Conservation (phyloP, 1,140 invertebrate species). For the Drosophila tristis region DNA sequence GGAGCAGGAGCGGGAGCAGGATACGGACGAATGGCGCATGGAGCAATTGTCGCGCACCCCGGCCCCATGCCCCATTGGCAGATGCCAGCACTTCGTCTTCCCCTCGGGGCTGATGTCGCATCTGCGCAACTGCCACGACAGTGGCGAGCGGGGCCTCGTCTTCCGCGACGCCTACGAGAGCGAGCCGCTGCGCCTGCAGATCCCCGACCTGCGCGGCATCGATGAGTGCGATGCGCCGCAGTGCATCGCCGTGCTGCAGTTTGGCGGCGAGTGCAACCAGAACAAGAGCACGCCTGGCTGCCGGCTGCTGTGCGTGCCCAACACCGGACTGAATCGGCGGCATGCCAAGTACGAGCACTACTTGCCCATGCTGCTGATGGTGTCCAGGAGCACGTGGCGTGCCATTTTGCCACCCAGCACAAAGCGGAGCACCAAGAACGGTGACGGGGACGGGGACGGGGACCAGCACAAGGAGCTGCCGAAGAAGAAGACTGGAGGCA, state of each 20-base stretch:
- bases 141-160: neutral
- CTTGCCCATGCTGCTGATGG: conserved; percentile 43
- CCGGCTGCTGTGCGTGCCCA: conserved; percentile 17
- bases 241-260: conserved; percentile 36
- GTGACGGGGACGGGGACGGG: conserved; percentile 25
- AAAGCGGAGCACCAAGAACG: conserved; percentile 1
- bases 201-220: conserved; percentile 21
- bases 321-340: conserved; percentile 6
- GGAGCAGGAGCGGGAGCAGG: no score
- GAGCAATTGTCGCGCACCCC: conserved; percentile 18
- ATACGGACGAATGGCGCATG: no score
- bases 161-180: conserved; percentile 17
- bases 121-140: conserved; percentile 26
- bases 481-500: neutral
- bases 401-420: conserved; percentile 12
- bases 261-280: conserved; percentile 25
- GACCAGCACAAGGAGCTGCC: conserved; percentile 23
- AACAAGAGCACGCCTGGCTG: conserved; percentile 9
- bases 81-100: conserved; percentile 33
- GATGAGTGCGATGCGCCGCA: neutral
- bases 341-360: conserved; percentile 8
- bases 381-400: conserved; percentile 39
- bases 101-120: conserved; percentile 40
- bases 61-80: conserved; percentile 35
- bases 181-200: neutral